These are phyloP conservation scores for Heliconius cydno DNA, from an alignment of 2,888 invertebrate species.

Conservation along the genomic window DNA sequence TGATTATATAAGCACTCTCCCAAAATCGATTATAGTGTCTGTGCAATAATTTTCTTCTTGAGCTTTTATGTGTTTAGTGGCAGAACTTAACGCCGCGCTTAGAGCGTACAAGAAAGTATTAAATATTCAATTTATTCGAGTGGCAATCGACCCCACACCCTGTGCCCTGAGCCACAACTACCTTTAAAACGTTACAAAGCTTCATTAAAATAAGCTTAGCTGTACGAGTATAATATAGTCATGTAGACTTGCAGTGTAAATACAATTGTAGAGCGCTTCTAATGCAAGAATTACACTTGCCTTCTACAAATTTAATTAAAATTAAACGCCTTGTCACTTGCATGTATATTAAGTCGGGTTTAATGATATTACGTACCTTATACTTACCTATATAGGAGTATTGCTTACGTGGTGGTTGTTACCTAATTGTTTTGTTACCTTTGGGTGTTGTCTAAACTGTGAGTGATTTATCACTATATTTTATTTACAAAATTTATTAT, in stretches of 20 bases:
- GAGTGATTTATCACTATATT: background rate
- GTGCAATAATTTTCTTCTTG: no score
- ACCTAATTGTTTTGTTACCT: background rate
- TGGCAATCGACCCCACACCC: no score
- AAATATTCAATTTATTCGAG: no score
- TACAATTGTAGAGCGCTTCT: conserved; percentile 22
- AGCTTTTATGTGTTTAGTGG: no score
- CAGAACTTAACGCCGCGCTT: no score
- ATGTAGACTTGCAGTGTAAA: conserved; percentile 1
- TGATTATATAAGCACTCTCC: no score
- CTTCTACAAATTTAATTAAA: conserved; percentile 63
- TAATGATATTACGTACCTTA: conserved; percentile 8
- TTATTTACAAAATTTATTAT: no score
- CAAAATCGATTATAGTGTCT: no score
- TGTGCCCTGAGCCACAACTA: no score
- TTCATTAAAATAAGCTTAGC: background rate
- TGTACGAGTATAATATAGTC: background rate
- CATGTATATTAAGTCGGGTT: conserved; percentile 51
- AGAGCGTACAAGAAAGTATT: no score
- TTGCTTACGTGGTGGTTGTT: background rate
- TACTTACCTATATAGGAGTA: background rate
- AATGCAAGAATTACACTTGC: conserved; percentile 38
- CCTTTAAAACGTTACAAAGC: background rate
- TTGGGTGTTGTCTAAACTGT: background rate
- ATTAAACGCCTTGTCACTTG: conserved; percentile 55